phyloP scores from a whole-genome alignment of 2,797 vertebrate genomes.

The Aulostomus chinensis region DNA sequence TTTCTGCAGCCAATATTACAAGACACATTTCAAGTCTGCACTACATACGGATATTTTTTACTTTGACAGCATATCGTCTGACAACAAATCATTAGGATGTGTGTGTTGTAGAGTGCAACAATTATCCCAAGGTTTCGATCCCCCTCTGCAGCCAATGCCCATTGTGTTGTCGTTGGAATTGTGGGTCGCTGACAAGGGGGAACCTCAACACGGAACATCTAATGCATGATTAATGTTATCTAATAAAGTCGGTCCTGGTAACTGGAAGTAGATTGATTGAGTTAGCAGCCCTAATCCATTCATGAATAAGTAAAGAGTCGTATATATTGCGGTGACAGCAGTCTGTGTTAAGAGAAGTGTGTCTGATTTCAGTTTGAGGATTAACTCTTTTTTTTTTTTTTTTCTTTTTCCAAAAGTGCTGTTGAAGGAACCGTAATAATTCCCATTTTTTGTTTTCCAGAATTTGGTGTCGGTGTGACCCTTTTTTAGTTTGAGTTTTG shows the following conservation, averaged over 20 bases:
- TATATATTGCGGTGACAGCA: slow-evolving; percentile 56
- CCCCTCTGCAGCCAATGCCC: slow-evolving; percentile 24
- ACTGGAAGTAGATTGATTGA: slow-evolving; percentile 72
- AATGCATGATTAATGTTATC: slow-evolving; percentile 77
- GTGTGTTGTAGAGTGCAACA: slow-evolving; percentile 5
- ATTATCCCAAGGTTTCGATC: slow-evolving; percentile 35
- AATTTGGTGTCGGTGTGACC: too few species aligned
- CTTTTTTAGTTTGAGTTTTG: too few species aligned
- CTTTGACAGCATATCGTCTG: slow-evolving; percentile 19
- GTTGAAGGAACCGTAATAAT: too few species aligned
- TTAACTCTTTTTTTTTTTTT: slow-evolving; percentile 1
- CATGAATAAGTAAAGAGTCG: slow-evolving; percentile 75
- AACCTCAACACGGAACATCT: slow-evolving; percentile 57
- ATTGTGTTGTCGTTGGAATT: slow-evolving; percentile 49
- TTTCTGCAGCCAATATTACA: slow-evolving; percentile 25
- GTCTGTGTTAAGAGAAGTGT: background rate
- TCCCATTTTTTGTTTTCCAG: too few species aligned
- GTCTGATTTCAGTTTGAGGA: slow-evolving; percentile 1
- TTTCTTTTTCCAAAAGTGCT: too few species aligned
- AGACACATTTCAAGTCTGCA: slow-evolving; percentile 18
- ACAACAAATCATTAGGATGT: slow-evolving; percentile 20
- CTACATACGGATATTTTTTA: slow-evolving; percentile 10
- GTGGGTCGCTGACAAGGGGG: slow-evolving; percentile 47
- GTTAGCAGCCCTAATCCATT: slow-evolving; percentile 67
- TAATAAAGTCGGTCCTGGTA: slow-evolving; percentile 65